These are phyloP conservation scores for Plagiodera versicolora DNA, from an alignment of 2,888 invertebrate species.

Conservation along the genomic window DNA sequence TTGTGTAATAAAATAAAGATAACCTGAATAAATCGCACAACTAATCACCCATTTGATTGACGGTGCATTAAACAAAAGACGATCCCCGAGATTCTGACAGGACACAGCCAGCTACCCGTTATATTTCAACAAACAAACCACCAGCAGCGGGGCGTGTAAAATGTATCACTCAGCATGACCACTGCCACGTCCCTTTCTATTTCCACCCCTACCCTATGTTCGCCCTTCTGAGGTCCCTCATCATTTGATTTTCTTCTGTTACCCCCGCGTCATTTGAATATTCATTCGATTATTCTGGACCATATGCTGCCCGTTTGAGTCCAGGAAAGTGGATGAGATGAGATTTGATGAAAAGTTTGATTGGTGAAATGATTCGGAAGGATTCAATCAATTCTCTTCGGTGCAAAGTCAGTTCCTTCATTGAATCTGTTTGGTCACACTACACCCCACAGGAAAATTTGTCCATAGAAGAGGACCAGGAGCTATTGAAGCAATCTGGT, in stretches of 20 bases:
- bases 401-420: no score
- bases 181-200: constrained; percentile 6
- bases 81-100: background rate
- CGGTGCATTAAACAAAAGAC: background rate
- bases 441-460: no score
- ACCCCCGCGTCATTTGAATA: constrained; percentile 25
- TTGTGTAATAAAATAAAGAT: no score
- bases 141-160: constrained; percentile 13
- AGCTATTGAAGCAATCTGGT: no score
- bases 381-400: background rate
- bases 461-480: no score
- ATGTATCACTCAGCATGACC: constrained; percentile 20
- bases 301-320: constrained; percentile 35
- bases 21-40: no score
- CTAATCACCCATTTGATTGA: background rate
- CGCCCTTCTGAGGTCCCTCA: constrained; percentile 9
- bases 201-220: background rate
- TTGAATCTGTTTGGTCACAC: no score
- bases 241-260: constrained; percentile 25
- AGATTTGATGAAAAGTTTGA: constrained; percentile 7
- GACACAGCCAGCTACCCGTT: background rate
- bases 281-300: constrained; percentile 36
- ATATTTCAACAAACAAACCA: constrained; percentile 6
- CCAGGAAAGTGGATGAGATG: constrained; percentile 2
- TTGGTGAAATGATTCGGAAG: background rate